phyloP scores from a whole-genome alignment of 1,140 invertebrate species.

The Euura saliciscinereae region DNA sequence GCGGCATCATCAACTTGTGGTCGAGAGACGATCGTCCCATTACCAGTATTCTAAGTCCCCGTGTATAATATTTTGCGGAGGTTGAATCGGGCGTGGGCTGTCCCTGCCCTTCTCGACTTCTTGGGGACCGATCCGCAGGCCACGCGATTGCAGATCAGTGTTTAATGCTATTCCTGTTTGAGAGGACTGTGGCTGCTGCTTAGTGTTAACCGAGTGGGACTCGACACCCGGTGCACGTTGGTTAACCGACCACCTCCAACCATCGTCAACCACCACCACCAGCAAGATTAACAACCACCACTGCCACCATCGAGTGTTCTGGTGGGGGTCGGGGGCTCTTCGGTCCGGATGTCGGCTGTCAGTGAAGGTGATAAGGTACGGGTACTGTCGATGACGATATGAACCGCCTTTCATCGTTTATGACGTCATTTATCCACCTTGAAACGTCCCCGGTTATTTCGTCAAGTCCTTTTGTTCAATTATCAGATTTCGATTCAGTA shows the following conservation, averaged over 20 bases:
- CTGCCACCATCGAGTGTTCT: neutral
- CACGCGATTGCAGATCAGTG: conserved; percentile 11
- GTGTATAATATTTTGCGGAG: neutral
- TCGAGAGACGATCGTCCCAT: too few relatives aligned
- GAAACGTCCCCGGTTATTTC: neutral
- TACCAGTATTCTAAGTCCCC: neutral
- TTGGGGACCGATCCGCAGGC: neutral
- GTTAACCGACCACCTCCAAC: conserved; percentile 10
- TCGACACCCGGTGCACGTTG: neutral
- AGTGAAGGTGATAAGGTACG: conserved; percentile 7
- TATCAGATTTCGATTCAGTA: neutral
- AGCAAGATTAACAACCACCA: neutral
- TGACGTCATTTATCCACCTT: neutral
- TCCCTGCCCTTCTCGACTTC: neutral
- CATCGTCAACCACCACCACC: conserved; percentile 31
- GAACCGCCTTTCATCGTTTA: neutral
- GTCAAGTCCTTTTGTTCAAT: neutral
- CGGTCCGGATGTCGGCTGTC: conserved; percentile 6
- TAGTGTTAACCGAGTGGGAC: conserved; percentile 6
- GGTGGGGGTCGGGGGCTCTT: neutral
- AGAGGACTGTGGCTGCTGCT: conserved; percentile 10
- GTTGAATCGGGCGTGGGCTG: neutral
- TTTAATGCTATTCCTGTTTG: conserved; percentile 13
- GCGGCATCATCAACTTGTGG: too few relatives aligned
- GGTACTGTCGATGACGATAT: conserved; percentile 7